A percentile compares a stretch with the other conserved stretches of the same genome.
phyloP scores from a whole-genome alignment of 2,797 vertebrate species.

The Aeoliscus strigatus region DNA sequence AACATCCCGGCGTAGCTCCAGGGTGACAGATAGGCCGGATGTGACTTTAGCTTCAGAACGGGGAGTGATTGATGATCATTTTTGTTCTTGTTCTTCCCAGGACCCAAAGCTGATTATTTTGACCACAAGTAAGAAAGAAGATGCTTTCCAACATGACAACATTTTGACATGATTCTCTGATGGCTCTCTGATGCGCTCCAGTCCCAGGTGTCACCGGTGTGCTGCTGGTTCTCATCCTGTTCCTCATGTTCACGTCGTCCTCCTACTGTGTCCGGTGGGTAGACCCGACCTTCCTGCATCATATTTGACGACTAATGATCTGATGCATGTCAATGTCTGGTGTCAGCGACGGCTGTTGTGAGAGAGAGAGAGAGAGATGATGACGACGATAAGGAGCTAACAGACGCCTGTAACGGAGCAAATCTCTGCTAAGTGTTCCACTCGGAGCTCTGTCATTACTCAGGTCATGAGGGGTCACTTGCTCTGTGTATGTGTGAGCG shows the following conservation, averaged over 20 bases:
- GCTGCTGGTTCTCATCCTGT: conserved; percentile 89
- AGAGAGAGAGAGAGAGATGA: conserved; percentile 7
- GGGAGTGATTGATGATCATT: background rate
- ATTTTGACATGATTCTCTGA: too few species aligned
- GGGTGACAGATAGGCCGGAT: too few species aligned
- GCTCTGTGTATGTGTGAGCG: conserved; percentile 13
- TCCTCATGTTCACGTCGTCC: conserved; percentile 94
- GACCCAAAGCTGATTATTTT: conserved; percentile 89
- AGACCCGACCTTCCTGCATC: background rate
- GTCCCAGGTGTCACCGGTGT: conserved; percentile 93
- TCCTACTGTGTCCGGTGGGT: conserved; percentile 87
- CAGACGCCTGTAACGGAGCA: conserved; percentile 24
- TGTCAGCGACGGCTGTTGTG: conserved; percentile 4
- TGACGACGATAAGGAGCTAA: conserved; percentile 17
- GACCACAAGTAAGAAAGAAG: conserved; percentile 84
- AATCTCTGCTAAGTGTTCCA: conserved; percentile 41
- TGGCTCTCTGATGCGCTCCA: conserved; percentile 44
- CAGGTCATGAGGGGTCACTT: conserved; percentile 47
- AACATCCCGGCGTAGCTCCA: too few species aligned
- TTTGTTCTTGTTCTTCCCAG: conserved; percentile 61
- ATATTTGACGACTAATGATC: too few species aligned
- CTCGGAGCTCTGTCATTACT: conserved; percentile 56
- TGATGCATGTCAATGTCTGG: conserved; percentile 23
- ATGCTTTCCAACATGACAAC: too few species aligned
- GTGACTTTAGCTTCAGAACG: too few species aligned